Evolutionary conservation across 2,888 invertebrate species (phyloP).

Genomic region (Tetragonula carbonaria): DNA sequence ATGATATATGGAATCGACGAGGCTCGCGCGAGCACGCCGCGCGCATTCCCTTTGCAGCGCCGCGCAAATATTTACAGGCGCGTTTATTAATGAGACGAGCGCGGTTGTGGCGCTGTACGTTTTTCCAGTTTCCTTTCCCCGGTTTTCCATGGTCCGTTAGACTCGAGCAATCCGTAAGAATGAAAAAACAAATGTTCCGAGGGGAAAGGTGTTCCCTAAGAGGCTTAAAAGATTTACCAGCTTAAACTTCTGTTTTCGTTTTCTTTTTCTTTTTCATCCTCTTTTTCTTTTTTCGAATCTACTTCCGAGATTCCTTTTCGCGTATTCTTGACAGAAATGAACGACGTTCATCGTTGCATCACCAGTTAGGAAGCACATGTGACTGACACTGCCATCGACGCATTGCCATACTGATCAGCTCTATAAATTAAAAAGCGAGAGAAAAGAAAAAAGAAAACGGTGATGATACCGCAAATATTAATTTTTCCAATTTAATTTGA

Average conservation of each 20-base stretch:
- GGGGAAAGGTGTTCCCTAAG: conserved; percentile 39
- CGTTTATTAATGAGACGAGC: not conserved
- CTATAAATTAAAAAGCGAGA: no score
- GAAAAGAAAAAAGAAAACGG: no score
- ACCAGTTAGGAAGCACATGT: no score
- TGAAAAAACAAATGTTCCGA: conserved; percentile 5
- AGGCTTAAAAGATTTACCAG: conserved; percentile 38
- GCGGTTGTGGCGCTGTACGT: not conserved
- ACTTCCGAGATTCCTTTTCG: conserved; percentile 1
- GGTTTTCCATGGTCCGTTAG: not conserved
- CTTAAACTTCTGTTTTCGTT: not conserved
- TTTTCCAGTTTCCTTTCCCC: not conserved
- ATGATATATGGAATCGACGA: not conserved
- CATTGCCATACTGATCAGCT: no score
- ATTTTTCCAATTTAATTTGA: no score
- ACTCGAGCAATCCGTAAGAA: conserved; percentile 4
- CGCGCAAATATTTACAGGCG: not conserved
- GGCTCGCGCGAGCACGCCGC: no score
- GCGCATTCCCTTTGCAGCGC: not conserved
- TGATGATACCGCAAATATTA: no score
- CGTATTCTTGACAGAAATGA: not conserved
- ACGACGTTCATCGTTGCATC: not conserved
- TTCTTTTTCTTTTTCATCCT: not conserved
- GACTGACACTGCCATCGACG: no score
- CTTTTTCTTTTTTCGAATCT: no score